phyloP scores from a whole-genome alignment of 2,797 vertebrate species.

The Melanotaenia trifasciata region DNA sequence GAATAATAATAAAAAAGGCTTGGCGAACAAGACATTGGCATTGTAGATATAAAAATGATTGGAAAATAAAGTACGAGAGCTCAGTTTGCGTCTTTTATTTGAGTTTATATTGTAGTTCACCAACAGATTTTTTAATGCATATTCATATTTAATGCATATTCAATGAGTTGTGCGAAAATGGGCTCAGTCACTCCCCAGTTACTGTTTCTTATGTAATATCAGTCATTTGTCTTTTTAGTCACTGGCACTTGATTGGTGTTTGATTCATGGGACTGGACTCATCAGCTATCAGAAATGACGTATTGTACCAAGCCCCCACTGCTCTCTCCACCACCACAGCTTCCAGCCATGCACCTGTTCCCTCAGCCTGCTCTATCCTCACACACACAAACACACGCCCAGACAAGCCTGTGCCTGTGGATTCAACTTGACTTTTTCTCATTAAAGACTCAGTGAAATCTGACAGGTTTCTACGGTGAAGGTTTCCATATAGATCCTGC shows the following conservation, averaged over 20 bases:
- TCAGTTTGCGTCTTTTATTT: constrained; percentile 21
- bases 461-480: constrained; percentile 78
- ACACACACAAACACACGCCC: constrained; percentile 31
- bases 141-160: constrained; percentile 21
- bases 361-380: constrained; percentile 55
- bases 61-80: not conserved
- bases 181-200: constrained; percentile 44
- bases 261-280: constrained; percentile 75
- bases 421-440: constrained; percentile 80
- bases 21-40: constrained; percentile 11
- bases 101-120: constrained; percentile 26
- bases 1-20: too few relatives aligned
- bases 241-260: constrained; percentile 64
- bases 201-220: constrained; percentile 60
- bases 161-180: constrained; percentile 36
- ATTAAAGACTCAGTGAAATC: constrained; percentile 78
- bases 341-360: constrained; percentile 85
- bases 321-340: constrained; percentile 74
- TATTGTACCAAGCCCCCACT: constrained; percentile 68
- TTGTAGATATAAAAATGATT: constrained; percentile 5
- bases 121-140: constrained; percentile 1
- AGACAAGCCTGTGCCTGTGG: constrained; percentile 50
- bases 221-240: constrained; percentile 60
- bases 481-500: constrained; percentile 74
- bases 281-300: constrained; percentile 74